Evolutionary conservation across 2,113 vertebrate genomes (phyloP), one percentile per base, ranked within the genome.

Genomic region (Conger conger): DNA sequence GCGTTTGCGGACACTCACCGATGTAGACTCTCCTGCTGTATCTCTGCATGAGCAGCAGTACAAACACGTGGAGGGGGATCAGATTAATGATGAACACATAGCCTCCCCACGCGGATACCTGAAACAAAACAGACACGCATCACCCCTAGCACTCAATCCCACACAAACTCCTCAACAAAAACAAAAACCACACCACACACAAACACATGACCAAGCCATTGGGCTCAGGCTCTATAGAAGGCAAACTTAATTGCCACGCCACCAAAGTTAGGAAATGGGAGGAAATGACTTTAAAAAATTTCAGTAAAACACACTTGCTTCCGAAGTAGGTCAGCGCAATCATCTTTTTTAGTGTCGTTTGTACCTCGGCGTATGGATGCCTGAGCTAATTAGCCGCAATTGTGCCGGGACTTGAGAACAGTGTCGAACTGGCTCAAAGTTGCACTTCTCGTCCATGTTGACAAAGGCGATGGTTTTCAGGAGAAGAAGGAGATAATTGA

Each of bases 71-170:
- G 89, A 99, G 96, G 35, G 98, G 98, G 91, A 99, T 99, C 91
- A 99, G 96, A 93, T 99, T 99, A 96, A 99, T 99, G 88, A 99
- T 99, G 87, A 99, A 99, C 86, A 99, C 97, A 83, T 99, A 99
- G 84, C 98, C 98, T 92, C 98, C 98, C 98, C 98, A 99, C n/a
- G 98, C 98, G 76, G 98, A 99, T 85, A 99, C 98, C 98, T 99
- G 85, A 0, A 85, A 91, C 76, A 78, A 17, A 36, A 90, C 33
- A 86, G 8, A 87, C 18, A 85, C 18, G 50, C 16, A 78, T 20
- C 87, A 18, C 40, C 40, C 40, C 40, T 9, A 57, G 3, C 54
- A 16, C 3, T 57, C 54, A 57, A 57, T 57, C 54, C 15, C 54
- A 57, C 54, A 18, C 15, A 37, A 79, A 20, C 38, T 3, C 38